Evolutionary conservation across 2,113 vertebrate species (phyloP), one percentile per base, ranked within the genome.

Genomic region (Carassius auratus): DNA sequence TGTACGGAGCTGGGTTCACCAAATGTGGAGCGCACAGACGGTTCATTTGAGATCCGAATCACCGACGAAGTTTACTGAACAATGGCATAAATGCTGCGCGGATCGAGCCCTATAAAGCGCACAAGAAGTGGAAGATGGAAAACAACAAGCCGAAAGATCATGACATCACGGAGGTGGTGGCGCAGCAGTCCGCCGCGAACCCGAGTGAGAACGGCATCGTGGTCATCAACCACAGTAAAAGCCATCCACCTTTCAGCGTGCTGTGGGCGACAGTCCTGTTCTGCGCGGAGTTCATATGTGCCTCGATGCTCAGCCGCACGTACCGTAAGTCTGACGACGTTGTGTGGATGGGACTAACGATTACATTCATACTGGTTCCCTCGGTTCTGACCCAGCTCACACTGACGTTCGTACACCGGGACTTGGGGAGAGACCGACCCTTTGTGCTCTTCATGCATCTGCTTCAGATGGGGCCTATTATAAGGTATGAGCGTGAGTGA

Each of bases 371-470:
- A 92, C 93, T 99, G 91, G 88, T 97, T 85, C 97, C 98, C 21
- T 96, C 97, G 10, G 91, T 98, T 86, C 94, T 99, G 93, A 97
- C 96, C 64, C 98, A 99, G 92, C 90, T 99, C 77, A 93, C 97
- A 0, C 95, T 99, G 71, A 97, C 95, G 66, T 98, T 98, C 92
- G 95, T 99, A 76, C 96, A 99, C 93, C 93, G 98, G 85, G 98
- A 99, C 91, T 87, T 99, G 92, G 97, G 96, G n/a, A 95, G 95
- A 89, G 97, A 99, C 92, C 96, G 96, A 17, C 97, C 98, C 0
- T 91, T 98, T 7, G 93, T 97, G 8, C 93, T 99, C 36, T 93
- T 99, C 82, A 95, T 98, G 95, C 98, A 99, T 90, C 93, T 99
- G 81, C 95, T 99, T 75, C 96, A 97, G 81, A 92, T 99, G 75